phyloP scores from a whole-genome alignment of 2,888 invertebrate genomes.

The Nephrotoma appendiculata region DNA sequence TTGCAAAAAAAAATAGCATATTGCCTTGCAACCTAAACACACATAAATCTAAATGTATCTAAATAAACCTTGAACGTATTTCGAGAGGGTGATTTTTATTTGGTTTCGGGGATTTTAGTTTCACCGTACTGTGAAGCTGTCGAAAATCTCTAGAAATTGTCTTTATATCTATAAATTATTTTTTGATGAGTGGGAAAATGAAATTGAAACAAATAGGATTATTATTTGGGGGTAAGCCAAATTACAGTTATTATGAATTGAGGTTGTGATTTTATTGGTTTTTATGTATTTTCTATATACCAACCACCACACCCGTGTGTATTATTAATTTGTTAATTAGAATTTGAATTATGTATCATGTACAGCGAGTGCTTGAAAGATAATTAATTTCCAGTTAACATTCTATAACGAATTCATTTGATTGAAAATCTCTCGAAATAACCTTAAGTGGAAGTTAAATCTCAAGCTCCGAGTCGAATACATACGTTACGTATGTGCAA shows the following conservation, averaged over 20 bases:
- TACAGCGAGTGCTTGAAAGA: background rate
- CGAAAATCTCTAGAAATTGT: background rate
- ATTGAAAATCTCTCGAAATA: too few relatives aligned
- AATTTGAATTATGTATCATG: background rate
- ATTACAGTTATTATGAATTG: background rate
- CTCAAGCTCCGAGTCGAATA: too few relatives aligned
- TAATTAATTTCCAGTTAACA: too few relatives aligned
- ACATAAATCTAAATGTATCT: background rate
- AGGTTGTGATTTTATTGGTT: background rate
- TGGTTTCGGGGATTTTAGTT: background rate
- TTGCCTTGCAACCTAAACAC: background rate
- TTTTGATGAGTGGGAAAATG: background rate
- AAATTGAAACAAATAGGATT: background rate
- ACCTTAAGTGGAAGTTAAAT: too few relatives aligned
- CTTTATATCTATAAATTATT: background rate
- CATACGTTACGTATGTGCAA: background rate
- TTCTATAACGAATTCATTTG: too few relatives aligned
- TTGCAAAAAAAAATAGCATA: constrained; percentile 1
- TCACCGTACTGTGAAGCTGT: background rate
- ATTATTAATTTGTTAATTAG: background rate
- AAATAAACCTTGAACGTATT: background rate
- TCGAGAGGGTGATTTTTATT: background rate
- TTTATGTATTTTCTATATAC: background rate
- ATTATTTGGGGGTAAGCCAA: background rate
- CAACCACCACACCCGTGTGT: background rate